Base-by-base conservation (phyloP, 2,888 invertebrate species). In the Melinaea menophilus region DNA sequence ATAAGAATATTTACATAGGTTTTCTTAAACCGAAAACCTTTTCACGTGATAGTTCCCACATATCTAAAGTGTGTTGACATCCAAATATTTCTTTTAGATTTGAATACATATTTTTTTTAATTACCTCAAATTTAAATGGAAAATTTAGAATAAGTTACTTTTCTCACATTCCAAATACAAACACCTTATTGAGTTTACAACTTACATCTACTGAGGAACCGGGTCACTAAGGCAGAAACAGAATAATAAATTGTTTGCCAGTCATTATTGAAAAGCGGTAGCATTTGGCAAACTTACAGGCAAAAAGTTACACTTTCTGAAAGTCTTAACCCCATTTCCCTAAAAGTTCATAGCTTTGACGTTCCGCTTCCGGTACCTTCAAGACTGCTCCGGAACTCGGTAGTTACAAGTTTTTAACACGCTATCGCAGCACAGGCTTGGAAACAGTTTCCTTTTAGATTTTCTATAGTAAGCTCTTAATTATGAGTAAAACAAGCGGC, bases 361-460 rank as follows among this genome's bases (percentile, higher is more conserved):
- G 74, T 75, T 79, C 75, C 76, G 69, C 75, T 75, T 78, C 79
- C 78, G 74, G 69, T 69, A 66, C 66, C 71, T 69, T 70, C 66
- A 72, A 75, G 71, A 74, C 71, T 64, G 62, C 67, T 70, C 71
- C 72, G 77, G 75, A 77, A 75, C 73, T 74, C 68, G 71, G 73
- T 71, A 70, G 68, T 77, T 76, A 73, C 71, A 76, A 75, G 71
- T 75, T 75, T 74, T 66, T 55, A 72, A 65, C 82, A 81, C 79
- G 82, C 81, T 71, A 79, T 67, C 60, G 62, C 63, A 69, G 58
- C 56, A 63, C 67, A 68, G 65, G 70, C 72, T 73, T 73, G 74
- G 71, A 71, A 73, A 73, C 78, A 77, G 77, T 79, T 61, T 66
- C 68, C 65, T 64, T 62, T 67, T 68, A 69, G 72, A 69, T 67